Evolutionary conservation across 2,113 vertebrate species (phyloP).

Genomic region (Paradoxurus hermaphroditus): DNA sequence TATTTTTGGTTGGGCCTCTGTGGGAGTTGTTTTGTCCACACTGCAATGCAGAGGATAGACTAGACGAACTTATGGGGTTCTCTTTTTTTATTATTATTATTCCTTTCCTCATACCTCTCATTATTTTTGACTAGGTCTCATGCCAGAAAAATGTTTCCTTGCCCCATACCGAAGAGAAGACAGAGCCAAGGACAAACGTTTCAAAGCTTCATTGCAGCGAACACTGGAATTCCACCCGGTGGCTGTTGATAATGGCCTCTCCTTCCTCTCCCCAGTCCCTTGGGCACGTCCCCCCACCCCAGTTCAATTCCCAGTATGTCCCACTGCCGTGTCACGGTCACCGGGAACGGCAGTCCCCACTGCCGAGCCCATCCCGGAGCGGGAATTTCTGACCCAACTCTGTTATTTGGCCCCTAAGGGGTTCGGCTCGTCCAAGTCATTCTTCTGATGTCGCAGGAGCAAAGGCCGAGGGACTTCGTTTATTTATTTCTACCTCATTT

Average conservation of each 20-base stretch:
- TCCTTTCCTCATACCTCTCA: neutral
- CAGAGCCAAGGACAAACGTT: neutral
- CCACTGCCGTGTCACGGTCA: fast-evolving
- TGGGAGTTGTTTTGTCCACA: neutral
- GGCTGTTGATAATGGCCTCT: neutral
- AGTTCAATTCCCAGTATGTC: neutral
- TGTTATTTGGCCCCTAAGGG: neutral
- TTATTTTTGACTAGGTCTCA: neutral
- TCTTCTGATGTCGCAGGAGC: neutral
- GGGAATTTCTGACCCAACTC: neutral
- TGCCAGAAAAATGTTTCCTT: neutral
- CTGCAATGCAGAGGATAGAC: neutral
- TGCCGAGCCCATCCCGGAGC: neutral
- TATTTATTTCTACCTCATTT: slow-evolving; percentile 15
- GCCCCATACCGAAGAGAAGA: neutral
- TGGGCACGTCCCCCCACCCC: fast-evolving
- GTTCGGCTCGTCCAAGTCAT: neutral
- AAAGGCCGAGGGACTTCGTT: slow-evolving; percentile 12
- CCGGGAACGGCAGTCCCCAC: neutral
- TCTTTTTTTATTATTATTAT: neutral
- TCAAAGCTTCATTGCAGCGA: neutral
- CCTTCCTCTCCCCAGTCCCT: neutral
- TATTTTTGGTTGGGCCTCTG: neutral
- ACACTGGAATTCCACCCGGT: neutral
- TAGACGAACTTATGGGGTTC: neutral